Conservation (phyloP, 2,888 invertebrate genomes). For the Phyto melanocephala region DNA sequence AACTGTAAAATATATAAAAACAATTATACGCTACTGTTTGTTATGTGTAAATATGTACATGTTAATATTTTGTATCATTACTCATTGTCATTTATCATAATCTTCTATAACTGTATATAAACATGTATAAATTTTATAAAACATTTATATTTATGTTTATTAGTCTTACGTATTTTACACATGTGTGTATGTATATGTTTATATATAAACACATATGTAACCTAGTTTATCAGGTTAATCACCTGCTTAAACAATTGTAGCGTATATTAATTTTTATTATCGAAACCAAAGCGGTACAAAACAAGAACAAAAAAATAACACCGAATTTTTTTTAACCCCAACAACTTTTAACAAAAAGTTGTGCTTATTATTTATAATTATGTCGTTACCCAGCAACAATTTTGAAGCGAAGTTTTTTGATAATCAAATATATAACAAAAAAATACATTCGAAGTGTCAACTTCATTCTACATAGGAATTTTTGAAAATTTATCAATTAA, state of each 20-base stretch:
- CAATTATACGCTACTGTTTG: too few relatives aligned
- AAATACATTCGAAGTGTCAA: too few relatives aligned
- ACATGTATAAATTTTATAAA: not conserved
- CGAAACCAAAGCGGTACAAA: not conserved
- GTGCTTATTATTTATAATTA: not conserved
- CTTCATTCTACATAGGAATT: too few relatives aligned
- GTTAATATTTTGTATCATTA: constrained; percentile 44
- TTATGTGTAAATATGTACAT: too few relatives aligned
- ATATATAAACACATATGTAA: not conserved
- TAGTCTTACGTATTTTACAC: not conserved
- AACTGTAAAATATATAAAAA: too few relatives aligned
- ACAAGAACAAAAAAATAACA: not conserved
- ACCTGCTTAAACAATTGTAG: constrained; percentile 50
- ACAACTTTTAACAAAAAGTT: constrained; percentile 29
- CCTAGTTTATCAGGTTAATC: constrained; percentile 51
- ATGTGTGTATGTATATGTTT: not conserved
- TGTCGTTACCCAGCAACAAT: not conserved
- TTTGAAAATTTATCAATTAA: too few relatives aligned
- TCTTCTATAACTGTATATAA: constrained; percentile 30
- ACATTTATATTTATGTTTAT: not conserved
- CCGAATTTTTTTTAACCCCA: constrained; percentile 41
- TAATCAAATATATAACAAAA: too few relatives aligned
- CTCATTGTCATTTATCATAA: constrained; percentile 35
- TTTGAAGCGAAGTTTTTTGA: too few relatives aligned
- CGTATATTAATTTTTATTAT: constrained; percentile 38